Percentiles rank a stretch among this genome's conserved stretches.
phyloP scores from a whole-genome alignment of 1,140 invertebrate genomes.

The Brachionus calyciflorus region DNA sequence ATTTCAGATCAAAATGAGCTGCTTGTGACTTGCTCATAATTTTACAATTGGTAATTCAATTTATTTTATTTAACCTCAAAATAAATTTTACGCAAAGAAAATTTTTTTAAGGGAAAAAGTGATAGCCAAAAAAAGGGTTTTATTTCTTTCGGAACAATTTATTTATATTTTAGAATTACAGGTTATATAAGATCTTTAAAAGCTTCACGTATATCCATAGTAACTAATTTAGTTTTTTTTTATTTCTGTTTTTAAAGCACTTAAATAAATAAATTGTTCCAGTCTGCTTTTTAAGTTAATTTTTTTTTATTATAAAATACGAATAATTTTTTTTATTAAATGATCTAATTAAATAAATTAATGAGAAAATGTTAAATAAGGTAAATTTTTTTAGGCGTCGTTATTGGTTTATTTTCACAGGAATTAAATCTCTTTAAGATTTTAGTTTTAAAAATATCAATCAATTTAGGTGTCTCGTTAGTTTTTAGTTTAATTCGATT shows the following conservation, averaged over 20 bases:
- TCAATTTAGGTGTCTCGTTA: no score
- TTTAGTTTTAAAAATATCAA: no score
- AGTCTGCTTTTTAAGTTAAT: constrained; percentile 4
- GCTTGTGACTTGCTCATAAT: background rate
- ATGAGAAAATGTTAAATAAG: no score
- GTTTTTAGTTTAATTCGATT: no score
- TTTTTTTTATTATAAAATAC: no score
- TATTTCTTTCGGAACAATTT: constrained; percentile 16
- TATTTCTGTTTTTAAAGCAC: no score
- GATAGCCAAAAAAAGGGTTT: background rate
- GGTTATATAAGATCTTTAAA: constrained; percentile 40
- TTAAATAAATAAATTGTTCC: constrained; percentile 3
- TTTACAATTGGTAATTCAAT: background rate
- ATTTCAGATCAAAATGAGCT: background rate
- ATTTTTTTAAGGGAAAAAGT: background rate
- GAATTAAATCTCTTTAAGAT: no score
- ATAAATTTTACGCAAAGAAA: no score
- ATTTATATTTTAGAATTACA: constrained; percentile 32
- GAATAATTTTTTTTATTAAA: no score
- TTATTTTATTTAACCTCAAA: constrained; percentile 8
- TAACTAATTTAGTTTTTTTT: constrained; percentile 5
- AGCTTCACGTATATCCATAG: constrained; percentile 33
- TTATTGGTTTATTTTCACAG: no score
- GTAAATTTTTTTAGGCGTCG: no score
- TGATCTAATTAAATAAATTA: no score